A percentile compares a stretch with the other conserved stretches of the same genome.
Conservation (phyloP, 2,888 invertebrate species). For the Isotomurus palustris region DNA sequence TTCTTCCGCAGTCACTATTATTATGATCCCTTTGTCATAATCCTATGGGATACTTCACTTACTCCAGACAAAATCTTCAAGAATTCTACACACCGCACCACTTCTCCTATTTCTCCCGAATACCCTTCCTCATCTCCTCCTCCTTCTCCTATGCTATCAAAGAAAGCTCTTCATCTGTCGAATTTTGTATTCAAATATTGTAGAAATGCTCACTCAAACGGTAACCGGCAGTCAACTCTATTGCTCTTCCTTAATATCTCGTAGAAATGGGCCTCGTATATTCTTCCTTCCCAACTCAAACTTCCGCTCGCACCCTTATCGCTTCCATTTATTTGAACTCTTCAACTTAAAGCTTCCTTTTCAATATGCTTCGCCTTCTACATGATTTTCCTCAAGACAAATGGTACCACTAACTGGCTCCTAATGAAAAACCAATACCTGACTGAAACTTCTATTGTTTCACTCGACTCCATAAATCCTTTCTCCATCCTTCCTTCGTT, state of each 20-base stretch:
- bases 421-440: no score
- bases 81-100: constrained; percentile 4
- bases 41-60: constrained; percentile 37
- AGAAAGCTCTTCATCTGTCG: constrained; percentile 31
- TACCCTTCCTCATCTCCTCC: background rate
- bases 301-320: constrained; percentile 7
- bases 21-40: constrained; percentile 43
- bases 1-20: constrained; percentile 36
- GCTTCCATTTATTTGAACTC: background rate
- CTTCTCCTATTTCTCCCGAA: background rate
- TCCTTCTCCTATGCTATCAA: background rate
- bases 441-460: no score
- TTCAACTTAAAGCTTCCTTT: no score
- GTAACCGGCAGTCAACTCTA: background rate
- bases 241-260: background rate
- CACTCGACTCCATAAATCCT: no score
- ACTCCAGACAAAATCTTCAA: constrained; percentile 2
- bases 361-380: no score
- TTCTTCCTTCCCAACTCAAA: background rate
- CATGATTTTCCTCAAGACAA: no score
- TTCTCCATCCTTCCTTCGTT: no score
- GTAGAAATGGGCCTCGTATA: background rate
- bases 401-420: no score
- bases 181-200: constrained; percentile 40
- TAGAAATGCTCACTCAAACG: constrained; percentile 11